These are phyloP conservation scores for Eilema depressum DNA, from an alignment of 2,888 invertebrate species.

Conservation along the genomic window DNA sequence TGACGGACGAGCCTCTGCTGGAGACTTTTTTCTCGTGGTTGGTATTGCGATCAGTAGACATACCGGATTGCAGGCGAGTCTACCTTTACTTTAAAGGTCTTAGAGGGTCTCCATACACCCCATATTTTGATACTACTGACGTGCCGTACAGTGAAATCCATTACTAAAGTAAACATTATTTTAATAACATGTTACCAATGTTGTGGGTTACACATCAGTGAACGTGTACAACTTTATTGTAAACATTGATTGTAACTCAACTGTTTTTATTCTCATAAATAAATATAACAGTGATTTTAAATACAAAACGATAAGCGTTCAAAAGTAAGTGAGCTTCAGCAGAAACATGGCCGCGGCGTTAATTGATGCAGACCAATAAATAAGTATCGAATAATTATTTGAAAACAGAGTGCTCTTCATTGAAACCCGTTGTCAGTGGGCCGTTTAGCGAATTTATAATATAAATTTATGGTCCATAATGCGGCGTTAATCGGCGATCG, in stretches of 20 bases:
- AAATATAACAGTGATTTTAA: background rate
- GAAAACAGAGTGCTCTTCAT: conserved; percentile 32
- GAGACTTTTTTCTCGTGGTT: too few relatives aligned
- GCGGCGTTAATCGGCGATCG: conserved; percentile 67
- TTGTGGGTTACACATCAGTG: background rate
- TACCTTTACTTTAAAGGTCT: too few relatives aligned
- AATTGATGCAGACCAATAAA: conserved; percentile 41
- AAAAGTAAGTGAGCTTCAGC: background rate
- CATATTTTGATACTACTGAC: too few relatives aligned
- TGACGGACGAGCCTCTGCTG: too few relatives aligned
- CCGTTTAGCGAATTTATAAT: conserved; percentile 64
- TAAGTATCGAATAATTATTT: conserved; percentile 43
- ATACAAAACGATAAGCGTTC: background rate
- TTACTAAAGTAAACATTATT: background rate
- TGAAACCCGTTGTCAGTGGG: conserved; percentile 31
- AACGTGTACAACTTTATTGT: background rate
- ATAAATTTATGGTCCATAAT: conserved; percentile 73
- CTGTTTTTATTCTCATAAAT: background rate
- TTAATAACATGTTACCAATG: background rate
- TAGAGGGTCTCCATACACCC: too few relatives aligned
- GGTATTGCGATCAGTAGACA: too few relatives aligned
- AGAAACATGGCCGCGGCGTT: conserved; percentile 25
- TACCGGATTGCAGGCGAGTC: too few relatives aligned
- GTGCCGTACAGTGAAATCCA: too few relatives aligned
- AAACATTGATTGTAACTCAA: background rate